These are phyloP conservation scores for Tautogolabrus adspersus DNA, from an alignment of 2,113 vertebrate species.

Conservation along the genomic window DNA sequence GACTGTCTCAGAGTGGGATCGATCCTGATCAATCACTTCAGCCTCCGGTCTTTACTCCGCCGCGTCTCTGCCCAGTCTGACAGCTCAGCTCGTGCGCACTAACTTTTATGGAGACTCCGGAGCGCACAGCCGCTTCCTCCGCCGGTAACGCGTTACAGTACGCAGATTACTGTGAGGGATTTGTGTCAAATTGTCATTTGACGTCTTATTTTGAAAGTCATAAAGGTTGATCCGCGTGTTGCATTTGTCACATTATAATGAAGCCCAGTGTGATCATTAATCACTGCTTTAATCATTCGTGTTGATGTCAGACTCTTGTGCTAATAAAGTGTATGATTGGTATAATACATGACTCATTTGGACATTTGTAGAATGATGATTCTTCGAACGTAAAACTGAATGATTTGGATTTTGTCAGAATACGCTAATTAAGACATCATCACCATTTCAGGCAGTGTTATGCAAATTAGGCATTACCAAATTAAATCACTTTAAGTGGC, in stretches of 20 bases:
- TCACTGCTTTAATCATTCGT: not conserved
- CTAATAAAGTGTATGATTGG: not conserved
- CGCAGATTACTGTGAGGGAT: constrained; percentile 18
- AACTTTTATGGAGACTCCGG: constrained; percentile 77
- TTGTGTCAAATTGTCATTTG: not conserved
- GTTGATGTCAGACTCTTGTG: not conserved
- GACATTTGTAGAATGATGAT: not conserved
- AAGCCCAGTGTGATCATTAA: not conserved
- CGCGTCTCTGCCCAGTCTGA: constrained; percentile 59
- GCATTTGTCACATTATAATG: not conserved
- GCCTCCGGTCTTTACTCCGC: constrained; percentile 27
- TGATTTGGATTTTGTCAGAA: not conserved
- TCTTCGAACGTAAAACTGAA: not conserved
- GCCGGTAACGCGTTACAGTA: constrained; percentile 21
- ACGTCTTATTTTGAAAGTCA: not conserved
- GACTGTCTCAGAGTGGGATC: not conserved
- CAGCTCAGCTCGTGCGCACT: constrained; percentile 56
- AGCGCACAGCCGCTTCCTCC: constrained; percentile 42
- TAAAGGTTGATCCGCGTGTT: not conserved
- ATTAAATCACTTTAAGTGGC: not conserved
- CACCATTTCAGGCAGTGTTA: not conserved
- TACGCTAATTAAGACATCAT: not conserved
- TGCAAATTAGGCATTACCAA: not conserved
- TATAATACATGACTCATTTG: not conserved
- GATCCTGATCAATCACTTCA: constrained; percentile 30